Percentiles rank a stretch among this genome's conserved stretches.
Conservation (phyloP, 2,888 invertebrate species). For the Pristionchus fissidentatus region DNA sequence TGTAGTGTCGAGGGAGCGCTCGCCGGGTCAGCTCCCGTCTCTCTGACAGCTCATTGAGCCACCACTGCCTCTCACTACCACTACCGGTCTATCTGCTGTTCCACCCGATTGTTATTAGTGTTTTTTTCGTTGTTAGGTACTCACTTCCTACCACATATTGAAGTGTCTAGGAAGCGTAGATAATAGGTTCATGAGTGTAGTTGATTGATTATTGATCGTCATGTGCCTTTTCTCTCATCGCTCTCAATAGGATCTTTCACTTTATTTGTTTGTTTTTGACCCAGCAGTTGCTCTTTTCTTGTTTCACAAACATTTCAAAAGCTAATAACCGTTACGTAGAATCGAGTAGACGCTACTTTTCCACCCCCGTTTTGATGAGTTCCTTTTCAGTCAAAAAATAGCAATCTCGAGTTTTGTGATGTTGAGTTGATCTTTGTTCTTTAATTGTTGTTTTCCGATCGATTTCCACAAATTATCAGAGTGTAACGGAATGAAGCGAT, state of each 20-base stretch:
- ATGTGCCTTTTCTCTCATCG: neutral
- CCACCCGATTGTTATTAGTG: constrained; percentile 28
- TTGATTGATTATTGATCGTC: neutral
- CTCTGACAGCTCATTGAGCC: neutral
- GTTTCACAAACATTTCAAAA: constrained; percentile 4
- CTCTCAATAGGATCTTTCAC: neutral
- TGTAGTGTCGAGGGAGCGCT: neutral
- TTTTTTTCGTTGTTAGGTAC: constrained; percentile 12
- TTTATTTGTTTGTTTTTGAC: neutral
- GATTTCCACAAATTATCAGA: constrained; percentile 2
- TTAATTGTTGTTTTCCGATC: constrained; percentile 18
- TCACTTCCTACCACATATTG: neutral
- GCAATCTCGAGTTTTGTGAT: constrained; percentile 42
- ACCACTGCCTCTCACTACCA: neutral
- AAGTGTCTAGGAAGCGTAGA: neutral
- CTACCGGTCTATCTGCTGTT: neutral
- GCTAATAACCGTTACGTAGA: neutral
- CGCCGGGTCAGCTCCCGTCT: neutral
- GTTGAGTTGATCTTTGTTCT: constrained; percentile 38
- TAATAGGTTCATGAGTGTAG: neutral
- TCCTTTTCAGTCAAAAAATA: neutral
- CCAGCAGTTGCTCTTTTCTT: neutral
- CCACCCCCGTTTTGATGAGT: neutral
- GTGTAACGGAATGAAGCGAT: constrained; percentile 5
- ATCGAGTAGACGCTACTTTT: constrained; percentile 20